Evolutionary conservation across 2,113 vertebrate genomes (phyloP), one percentile per base, ranked within the genome.

Genomic region (Gasterosteus aculeatus): DNA sequence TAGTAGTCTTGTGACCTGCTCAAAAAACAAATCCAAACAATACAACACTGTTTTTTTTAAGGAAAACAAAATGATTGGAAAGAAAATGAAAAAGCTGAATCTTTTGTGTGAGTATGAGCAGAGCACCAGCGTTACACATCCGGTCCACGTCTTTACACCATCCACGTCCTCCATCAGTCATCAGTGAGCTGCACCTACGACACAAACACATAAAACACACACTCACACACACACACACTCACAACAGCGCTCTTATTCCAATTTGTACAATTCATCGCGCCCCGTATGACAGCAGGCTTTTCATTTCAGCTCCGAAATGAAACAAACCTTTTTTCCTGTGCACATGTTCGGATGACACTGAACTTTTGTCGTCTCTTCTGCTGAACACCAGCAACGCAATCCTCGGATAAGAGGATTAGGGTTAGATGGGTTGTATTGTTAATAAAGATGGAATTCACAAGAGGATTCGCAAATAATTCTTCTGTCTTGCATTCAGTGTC

Each of bases 401-500:
- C 41, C 4, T 61, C 54, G 4, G 18, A 61, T 46, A 66, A 26
- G 5, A 68, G 11, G 41, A 4, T 42, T 12, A 8, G 41, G 41
- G 41, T 42, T 12, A 42, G 41, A 63, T 12, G 56, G 62, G 14
- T 39, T 64, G 11, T 31, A 3, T 75, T 76, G 49, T 54, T 62
- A 64, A 78, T 49, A 16, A 53, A 59, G 10, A 26, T 59, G 33
- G 47, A 56, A 69, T 41, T 14, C 57, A 42, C 70, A 53, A 44
- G 35, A 46, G 16, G 18, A 77, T 38, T 26, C 1, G 31, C 2
- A 33, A 77, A 64, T 63, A 41, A 53, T 46, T 73, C 2, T n/a
- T 61, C 47, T 62, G 2, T 59, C 47, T 78, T 70, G 14, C 74
- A 66, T 71, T 69, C 72, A 53, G 61, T 15, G 62, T 72, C 29